Evolutionary conservation across 2,888 invertebrate genomes (phyloP).

Genomic region (Cepaea hortensis): DNA sequence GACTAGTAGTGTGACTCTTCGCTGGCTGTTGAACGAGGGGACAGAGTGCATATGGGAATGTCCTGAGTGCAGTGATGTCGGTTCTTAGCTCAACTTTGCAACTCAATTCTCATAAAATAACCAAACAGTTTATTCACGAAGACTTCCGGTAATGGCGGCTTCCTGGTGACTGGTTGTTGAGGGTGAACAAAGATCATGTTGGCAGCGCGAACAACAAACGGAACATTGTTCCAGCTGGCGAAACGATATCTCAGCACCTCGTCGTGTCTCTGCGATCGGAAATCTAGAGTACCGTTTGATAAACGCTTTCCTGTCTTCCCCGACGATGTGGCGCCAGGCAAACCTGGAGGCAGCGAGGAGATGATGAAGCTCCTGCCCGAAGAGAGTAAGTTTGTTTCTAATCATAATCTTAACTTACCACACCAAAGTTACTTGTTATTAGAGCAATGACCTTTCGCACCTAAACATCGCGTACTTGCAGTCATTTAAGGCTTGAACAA

Average conservation of each 20-base stretch:
- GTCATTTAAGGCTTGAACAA: too few relatives aligned
- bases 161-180: neutral
- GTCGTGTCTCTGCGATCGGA: slow-evolving; percentile 42
- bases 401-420: too few relatives aligned
- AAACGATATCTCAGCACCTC: slow-evolving; percentile 47
- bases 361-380: slow-evolving; percentile 54
- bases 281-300: slow-evolving; percentile 57
- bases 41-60: too few relatives aligned
- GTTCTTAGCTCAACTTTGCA: too few relatives aligned
- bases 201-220: neutral
- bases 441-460: too few relatives aligned
- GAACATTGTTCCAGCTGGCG: neutral
- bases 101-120: neutral
- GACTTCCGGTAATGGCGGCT: neutral
- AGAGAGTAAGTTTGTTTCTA: slow-evolving; percentile 47
- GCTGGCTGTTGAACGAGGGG: too few relatives aligned
- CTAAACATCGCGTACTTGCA: too few relatives aligned
- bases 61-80: too few relatives aligned
- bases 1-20: too few relatives aligned
- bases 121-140: neutral
- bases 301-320: slow-evolving; percentile 57
- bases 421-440: too few relatives aligned
- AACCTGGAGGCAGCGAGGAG: slow-evolving; percentile 55
- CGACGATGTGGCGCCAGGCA: slow-evolving; percentile 54
- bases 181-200: neutral